A percentile compares a stretch with the other conserved stretches of the same genome.
These are phyloP conservation scores for Plemyria rubiginata DNA, from an alignment of 2,888 invertebrate species.

Conservation along the genomic window DNA sequence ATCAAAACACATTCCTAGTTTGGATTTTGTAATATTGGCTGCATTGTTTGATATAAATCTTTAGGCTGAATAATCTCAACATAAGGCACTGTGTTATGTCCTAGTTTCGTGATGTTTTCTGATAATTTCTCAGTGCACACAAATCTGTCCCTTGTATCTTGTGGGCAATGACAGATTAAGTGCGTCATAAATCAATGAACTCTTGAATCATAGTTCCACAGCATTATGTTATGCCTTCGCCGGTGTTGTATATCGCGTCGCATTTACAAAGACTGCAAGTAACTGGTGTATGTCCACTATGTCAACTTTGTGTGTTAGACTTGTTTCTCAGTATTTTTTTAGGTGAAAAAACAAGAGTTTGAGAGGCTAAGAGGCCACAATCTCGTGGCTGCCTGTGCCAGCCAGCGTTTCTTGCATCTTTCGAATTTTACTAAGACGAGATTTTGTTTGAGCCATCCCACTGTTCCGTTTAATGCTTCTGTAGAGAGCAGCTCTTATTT, in stretches of 20 bases:
- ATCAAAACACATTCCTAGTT: background rate
- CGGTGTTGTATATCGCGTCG: background rate
- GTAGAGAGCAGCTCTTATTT: too few relatives aligned
- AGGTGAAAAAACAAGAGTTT: too few relatives aligned
- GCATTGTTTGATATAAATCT: background rate
- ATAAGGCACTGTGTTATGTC: slow-evolving; percentile 1
- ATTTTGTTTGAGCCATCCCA: too few relatives aligned
- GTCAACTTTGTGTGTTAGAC: too few relatives aligned
- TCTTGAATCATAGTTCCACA: slow-evolving; percentile 36
- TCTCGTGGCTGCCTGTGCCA: too few relatives aligned
- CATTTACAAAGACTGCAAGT: background rate
- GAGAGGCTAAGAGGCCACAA: background rate
- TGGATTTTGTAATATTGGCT: background rate
- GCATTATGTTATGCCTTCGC: slow-evolving; percentile 8
- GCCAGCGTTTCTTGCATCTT: too few relatives aligned
- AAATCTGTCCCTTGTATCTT: slow-evolving; percentile 34
- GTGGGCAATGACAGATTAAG: slow-evolving; percentile 38
- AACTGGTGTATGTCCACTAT: too few relatives aligned
- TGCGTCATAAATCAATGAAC: slow-evolving; percentile 34
- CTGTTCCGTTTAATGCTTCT: too few relatives aligned
- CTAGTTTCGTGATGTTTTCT: slow-evolving; percentile 23
- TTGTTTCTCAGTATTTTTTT: too few relatives aligned
- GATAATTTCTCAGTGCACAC: slow-evolving; percentile 23
- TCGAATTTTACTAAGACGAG: too few relatives aligned
- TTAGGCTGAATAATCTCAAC: background rate